Base-by-base conservation (phyloP, 2,113 vertebrate genomes). In the Paralichthys olivaceus region DNA sequence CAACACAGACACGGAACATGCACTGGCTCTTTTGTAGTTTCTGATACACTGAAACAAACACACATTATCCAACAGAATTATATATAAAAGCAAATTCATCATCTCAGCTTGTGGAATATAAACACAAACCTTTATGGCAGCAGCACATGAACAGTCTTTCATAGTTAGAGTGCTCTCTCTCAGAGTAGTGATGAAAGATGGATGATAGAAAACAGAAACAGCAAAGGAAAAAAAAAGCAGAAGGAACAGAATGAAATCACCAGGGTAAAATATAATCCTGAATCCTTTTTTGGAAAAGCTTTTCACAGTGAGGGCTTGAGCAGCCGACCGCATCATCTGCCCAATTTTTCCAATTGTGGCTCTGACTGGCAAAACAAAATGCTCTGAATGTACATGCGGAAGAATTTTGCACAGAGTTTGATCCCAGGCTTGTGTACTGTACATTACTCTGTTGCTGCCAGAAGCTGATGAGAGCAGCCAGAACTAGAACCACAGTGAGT, bases 81-180 rank as follows among this genome's bases (percentile, higher is more conserved):
- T 65, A 56, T 20, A 59, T 43, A 15, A 26, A 25, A 34, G 40
- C 51, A 20, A 53, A 68, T 25, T 59, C 26, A 53, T 64, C 53
- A 53, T 34, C 37, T 45, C 55, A 55, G 51, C 51, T 49, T n/a
- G 63, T 69, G 45, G 72, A 62, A 55, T 58, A 13, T 13, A 13
- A 34, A 63, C 34, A 60, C 25, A 68, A 67, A 71, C 47, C 62
- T 60, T 61, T 25, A 56, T 14, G 1, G 43, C 60, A 74, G 71
- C 56, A 81, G 59, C 34, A 71, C 43, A 19, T 5, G 5, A 76
- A 79, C 63, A 75, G 84, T 90, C 88, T 91, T 91, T 87, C 85
- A 37, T 37, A 9, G 34, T 12, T 12, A 40, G 37, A 40, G 37
- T 12, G 2, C 9, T 34, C 37, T 40, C 37, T 11, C 2, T 11